Evolutionary conservation across 2,113 vertebrate genomes (phyloP), one percentile per base, ranked within the genome.

Genomic region (Pelodiscus sinensis): DNA sequence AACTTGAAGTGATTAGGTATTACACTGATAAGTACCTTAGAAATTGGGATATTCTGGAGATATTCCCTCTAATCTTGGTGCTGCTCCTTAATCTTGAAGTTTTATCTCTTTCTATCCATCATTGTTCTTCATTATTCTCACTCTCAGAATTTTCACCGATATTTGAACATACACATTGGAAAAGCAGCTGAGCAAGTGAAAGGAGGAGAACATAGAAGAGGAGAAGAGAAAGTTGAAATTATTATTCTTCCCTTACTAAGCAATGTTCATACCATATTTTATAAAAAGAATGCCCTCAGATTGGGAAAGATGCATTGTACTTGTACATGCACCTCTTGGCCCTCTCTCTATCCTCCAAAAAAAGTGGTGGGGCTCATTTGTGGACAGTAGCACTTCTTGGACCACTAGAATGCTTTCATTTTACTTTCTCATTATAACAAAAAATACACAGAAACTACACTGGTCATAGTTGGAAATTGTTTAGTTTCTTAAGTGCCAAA

Each of bases 361-460:
- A 54, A 54, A 54, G 52, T 54, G 6, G 58, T 44, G 5, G 3
- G 3, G 1, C 0, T 58, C 57, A 24, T 0, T n/a, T 85, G 18
- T 57, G 8, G 83, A 85, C 21, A 75, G 6, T 80, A 25, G 75
- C 0, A 11, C 62, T 93, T 89, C 55, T 82, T 38, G 5, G 79
- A 82, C 31, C 27, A 80, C 0, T 71, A 8, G 24, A 44, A 5
- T 78, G 44, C 9, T 55, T 65, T 29, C 0, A 71, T 90, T 91
- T 44, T 85, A 38, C 15, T 55, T 3, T 65, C 8, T 81, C 9
- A 51, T 62, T 52, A 2, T 44, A 44, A 44, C 44, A 44, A 44
- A 9, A 22, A 78, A 58, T 9, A 10, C 8, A 90, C 58, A 60
- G 10, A 60, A 22, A 60, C 22, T 60, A 22, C 10, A 4, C 58